Evolutionary conservation across 1,140 invertebrate species (phyloP), one percentile per base, ranked within the genome.

Genomic region (Micrasema minimum): DNA sequence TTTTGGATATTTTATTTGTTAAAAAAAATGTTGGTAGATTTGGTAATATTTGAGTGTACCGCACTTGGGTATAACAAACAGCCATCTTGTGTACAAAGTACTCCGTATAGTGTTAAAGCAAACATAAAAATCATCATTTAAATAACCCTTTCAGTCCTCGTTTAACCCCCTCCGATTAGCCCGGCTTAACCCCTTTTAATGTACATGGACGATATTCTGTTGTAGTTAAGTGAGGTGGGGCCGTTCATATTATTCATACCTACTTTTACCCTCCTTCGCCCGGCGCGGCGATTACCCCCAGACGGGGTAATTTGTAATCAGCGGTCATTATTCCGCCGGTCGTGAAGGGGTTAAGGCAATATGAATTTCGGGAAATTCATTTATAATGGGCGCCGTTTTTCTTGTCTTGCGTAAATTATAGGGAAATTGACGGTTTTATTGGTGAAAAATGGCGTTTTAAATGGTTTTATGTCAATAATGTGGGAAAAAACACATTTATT

Each of bases 251-350:
- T n/a, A n/a, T n/a, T n/a, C n/a, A n/a, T 46, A n/a, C 45, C 18
- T 14, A 14, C 45, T 46, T 43, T 14, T 43, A 7, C 43, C 46
- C 46, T 16, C 20, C 20, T 16, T 11, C n/a, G 16, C 9, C n/a
- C 46, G 46, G 46, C 11, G 31, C 18, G 45, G 61, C 16, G 66
- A 64, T 74, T 66, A 66, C 26, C 70, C 62, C 55, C 55, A 46
- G 61, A n/a, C 45, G 64, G 68, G 72, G 67, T 67, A 62, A 62
- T 74, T 70, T 66, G 67, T 70, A 69, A 70, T 74, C 67, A 74
- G 68, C 64, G 67, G 66, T 72, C 66, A 72, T 57, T 53, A 59
- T 48, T 69, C 26, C 22, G 9, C 2, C 11, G 7, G 23, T 23
- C 38, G 41, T 14, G 41, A 69, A 31, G 66, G 66, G 50, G 66